Base-by-base conservation (phyloP, 2,797 vertebrate species). In the Erithacus rubecula region DNA sequence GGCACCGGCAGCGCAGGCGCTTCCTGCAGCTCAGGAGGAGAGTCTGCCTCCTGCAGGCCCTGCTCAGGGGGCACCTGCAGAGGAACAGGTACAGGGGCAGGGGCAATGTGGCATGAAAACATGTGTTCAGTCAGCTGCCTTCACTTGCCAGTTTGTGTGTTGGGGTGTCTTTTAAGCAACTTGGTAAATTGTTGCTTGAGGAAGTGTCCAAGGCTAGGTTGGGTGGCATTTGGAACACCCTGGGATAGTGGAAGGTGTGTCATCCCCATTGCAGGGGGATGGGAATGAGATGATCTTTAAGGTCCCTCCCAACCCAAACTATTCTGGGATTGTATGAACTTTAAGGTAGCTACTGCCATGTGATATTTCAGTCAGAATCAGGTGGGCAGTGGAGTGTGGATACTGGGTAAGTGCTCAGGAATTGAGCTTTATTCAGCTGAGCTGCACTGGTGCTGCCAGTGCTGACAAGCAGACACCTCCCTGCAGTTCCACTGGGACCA, bases 21-120 rank as follows among this genome's bases (percentile, higher is more conserved):
- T 99, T 98, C 94, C 92, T 30, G 32, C 97, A 94, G 32, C 97
- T 93, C 87, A 97, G 89, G 78, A 93, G 64, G 13, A 97, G 97
- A 6, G 93, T 98, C 62, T 98, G 98, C 69, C 98, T 98, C 71
- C 96, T 99, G 72, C 99, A 99, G 96, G 99, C 99, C 20, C 65
- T 99, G 78, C 98, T 97, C 96, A 98, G 99, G 91, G 99, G 99
- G 16, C 96, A 98, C 80, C 98, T 99, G 0, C 98, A 99, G 87
- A 98, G 99, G 17, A 98, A 97, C 91, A 98, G 99, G 99, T 99
- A 97, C 94, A 46, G 51, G n/a, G 26, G n/a, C 44, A 78, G 84
- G n/a, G 52, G 60, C 22, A 17, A 1, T 0, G 1, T 4, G 39
- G 22, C 29, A 6, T 4, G 10, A 10, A 75, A 89, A 49, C 6